phyloP scores from a whole-genome alignment of 2,888 invertebrate genomes.

The Drosophila setosimentum region DNA sequence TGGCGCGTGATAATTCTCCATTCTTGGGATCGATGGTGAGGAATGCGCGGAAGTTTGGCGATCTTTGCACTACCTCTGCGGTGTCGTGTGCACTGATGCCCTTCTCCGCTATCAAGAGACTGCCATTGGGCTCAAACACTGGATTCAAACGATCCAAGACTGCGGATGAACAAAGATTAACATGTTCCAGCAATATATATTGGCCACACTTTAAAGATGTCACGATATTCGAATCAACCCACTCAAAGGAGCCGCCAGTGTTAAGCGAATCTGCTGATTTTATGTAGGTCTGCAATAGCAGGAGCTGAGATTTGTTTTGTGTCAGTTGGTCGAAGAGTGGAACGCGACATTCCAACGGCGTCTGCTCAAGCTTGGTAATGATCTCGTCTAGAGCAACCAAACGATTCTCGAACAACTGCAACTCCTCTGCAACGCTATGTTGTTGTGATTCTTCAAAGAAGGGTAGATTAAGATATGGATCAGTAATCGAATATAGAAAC shows the following conservation, averaged over 20 bases:
- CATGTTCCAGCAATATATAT: slow-evolving; percentile 95
- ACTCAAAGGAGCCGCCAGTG: slow-evolving; percentile 96
- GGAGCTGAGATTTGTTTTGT: slow-evolving; percentile 50
- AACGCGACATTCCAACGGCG: slow-evolving; percentile 43
- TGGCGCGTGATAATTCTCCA: slow-evolving; percentile 98
- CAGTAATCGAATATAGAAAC: not conserved
- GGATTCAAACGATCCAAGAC: slow-evolving; percentile 98
- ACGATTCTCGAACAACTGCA: slow-evolving; percentile 78
- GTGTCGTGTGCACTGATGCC: slow-evolving; percentile 91
- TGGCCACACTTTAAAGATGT: slow-evolving; percentile 93
- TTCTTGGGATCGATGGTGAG: slow-evolving; percentile 97
- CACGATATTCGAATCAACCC: slow-evolving; percentile 95
- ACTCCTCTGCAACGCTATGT: slow-evolving; percentile 75
- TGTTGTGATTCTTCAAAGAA: slow-evolving; percentile 65
- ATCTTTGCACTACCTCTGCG: slow-evolving; percentile 91
- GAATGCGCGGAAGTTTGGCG: slow-evolving; percentile 96
- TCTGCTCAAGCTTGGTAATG: slow-evolving; percentile 58
- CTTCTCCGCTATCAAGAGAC: slow-evolving; percentile 95
- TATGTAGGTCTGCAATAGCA: slow-evolving; percentile 68
- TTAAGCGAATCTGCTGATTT: slow-evolving; percentile 88
- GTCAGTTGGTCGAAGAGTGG: slow-evolving; percentile 31
- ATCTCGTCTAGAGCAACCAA: slow-evolving; percentile 68
- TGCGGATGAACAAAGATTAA: slow-evolving; percentile 97
- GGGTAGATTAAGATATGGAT: not conserved
- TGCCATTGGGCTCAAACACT: slow-evolving; percentile 96